A percentile compares a stretch with the other conserved stretches of the same genome.
phyloP scores from a whole-genome alignment of 2,888 invertebrate genomes.

The Drosophila anceps region DNA sequence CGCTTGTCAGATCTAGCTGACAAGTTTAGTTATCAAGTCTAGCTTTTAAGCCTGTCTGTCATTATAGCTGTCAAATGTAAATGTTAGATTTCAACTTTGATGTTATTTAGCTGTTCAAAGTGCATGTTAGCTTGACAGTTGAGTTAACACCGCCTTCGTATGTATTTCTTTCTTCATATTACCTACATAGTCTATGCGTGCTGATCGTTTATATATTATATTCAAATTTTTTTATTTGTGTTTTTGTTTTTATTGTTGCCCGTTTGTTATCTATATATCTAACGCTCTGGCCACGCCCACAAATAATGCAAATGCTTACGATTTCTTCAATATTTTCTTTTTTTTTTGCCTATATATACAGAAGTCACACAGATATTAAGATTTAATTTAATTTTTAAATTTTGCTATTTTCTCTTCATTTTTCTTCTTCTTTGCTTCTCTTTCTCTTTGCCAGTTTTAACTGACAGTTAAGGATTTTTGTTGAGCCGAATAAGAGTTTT shows the following conservation, averaged over 20 bases:
- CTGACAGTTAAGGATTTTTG: slow-evolving; percentile 21
- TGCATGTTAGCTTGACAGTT: neutral
- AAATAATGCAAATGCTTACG: slow-evolving; percentile 31
- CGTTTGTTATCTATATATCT: slow-evolving; percentile 1
- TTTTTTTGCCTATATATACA: slow-evolving; percentile 45
- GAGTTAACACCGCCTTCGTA: slow-evolving; percentile 22
- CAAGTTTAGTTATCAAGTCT: neutral
- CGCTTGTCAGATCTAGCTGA: neutral
- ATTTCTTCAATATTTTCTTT: slow-evolving; percentile 26
- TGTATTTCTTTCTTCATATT: neutral
- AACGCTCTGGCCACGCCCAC: slow-evolving; percentile 38
- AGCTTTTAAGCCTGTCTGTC: neutral
- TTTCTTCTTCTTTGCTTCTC: neutral
- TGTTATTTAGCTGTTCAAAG: neutral
- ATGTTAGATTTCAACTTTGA: neutral
- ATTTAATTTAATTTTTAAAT: slow-evolving; percentile 21
- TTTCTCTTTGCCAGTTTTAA: neutral
- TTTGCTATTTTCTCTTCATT: slow-evolving; percentile 13
- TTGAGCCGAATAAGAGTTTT: slow-evolving; percentile 25
- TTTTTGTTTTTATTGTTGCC: neutral
- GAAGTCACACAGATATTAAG: slow-evolving; percentile 40
- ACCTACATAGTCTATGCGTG: slow-evolving; percentile 16
- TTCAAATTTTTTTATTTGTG: neutral
- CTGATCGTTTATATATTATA: slow-evolving; percentile 3
- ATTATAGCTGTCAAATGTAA: neutral